These are phyloP conservation scores for Hirtodrosophila cameraria DNA, from an alignment of 2,888 invertebrate genomes.

Conservation along the genomic window DNA sequence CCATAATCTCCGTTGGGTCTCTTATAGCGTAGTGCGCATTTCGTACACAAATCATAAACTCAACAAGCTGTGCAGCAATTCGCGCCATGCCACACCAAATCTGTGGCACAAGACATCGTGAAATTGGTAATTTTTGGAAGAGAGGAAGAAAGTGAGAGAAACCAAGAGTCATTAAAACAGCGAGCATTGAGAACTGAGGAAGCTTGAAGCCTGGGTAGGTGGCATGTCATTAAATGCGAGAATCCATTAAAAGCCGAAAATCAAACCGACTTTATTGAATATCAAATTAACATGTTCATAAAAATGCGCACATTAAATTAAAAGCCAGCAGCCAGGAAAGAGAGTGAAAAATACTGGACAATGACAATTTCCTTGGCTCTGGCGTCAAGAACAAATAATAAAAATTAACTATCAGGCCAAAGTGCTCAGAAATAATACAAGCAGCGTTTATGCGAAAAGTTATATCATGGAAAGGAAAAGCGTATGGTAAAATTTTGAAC, in stretches of 20 bases:
- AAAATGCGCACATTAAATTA: slow-evolving; percentile 77
- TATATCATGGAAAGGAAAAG: slow-evolving; percentile 21
- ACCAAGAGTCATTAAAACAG: slow-evolving; percentile 51
- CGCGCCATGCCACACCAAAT: slow-evolving; percentile 27
- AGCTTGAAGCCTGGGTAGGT: slow-evolving; percentile 15
- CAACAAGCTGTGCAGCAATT: slow-evolving; percentile 71
- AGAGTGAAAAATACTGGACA: slow-evolving; percentile 39
- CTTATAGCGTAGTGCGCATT: slow-evolving; percentile 16
- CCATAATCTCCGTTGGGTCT: slow-evolving; percentile 30
- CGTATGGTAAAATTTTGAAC: background rate
- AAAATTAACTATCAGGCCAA: slow-evolving; percentile 58
- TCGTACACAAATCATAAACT: slow-evolving; percentile 64
- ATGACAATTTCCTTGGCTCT: slow-evolving; percentile 54
- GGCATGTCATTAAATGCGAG: slow-evolving; percentile 69
- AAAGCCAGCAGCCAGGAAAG: slow-evolving; percentile 45
- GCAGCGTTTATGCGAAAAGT: slow-evolving; percentile 54
- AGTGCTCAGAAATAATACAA: slow-evolving; percentile 20
- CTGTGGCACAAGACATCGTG: slow-evolving; percentile 6
- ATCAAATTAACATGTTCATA: slow-evolving; percentile 81
- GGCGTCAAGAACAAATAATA: slow-evolving; percentile 65
- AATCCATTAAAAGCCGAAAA: slow-evolving; percentile 80
- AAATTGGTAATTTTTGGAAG: slow-evolving; percentile 54
- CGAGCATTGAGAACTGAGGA: slow-evolving; percentile 7
- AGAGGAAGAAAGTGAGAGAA: slow-evolving; percentile 37
- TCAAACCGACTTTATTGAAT: slow-evolving; percentile 79